Evolutionary conservation across 2,113 vertebrate genomes (phyloP), one percentile per base, ranked within the genome.

Genomic region (Elachura formosa): DNA sequence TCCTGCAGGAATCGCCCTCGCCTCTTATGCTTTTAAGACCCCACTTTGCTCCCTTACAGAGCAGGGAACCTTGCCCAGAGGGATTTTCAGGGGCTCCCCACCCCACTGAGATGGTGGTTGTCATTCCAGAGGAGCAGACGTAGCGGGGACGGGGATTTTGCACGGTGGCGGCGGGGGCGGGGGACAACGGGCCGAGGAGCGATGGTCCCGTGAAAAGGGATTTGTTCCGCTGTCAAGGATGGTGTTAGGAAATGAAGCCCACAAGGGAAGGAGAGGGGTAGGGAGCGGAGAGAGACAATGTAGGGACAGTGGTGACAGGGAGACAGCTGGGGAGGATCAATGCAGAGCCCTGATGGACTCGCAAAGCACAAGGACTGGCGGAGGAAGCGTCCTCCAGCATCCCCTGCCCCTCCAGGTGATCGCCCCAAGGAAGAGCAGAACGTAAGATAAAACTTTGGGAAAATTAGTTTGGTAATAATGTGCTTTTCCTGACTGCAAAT

Each of bases 181-280:
- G 73, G 88, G 80, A 86, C 68, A 86, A 75, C 49, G 68, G 86
- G 80, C 84, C 10, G 58, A 40, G 69, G 64, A 90, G 81, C 19
- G 82, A 94, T 77, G 89, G 92, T 92, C 69, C 74, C n/a, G 58
- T 96, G 96, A 97, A 98, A 97, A 95, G 88, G 96, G 97, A 98
- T 98, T 98, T 97, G 97, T 98, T 98, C 97, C 94, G 94, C 96
- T 96, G 97, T 97, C 97, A 97, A 79, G 92, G 94, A 94, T 89
- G 93, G 87, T 55, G 7, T 69, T 55, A 89, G 96, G 96, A 88
- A 96, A 94, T 29, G 87, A 75, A 97, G 82, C 64, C 92, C 92
- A 92, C 34, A 48, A 92, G 84, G 92, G 72, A 94, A 93, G 87
- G 41, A 75, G 61, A 93, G 59, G 85, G 86, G 41, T 26, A 72